A percentile compares a stretch with the other conserved stretches of the same genome.
Conservation (phyloP, 2,797 vertebrate species). For the Tympanoctomys barrerae region DNA sequence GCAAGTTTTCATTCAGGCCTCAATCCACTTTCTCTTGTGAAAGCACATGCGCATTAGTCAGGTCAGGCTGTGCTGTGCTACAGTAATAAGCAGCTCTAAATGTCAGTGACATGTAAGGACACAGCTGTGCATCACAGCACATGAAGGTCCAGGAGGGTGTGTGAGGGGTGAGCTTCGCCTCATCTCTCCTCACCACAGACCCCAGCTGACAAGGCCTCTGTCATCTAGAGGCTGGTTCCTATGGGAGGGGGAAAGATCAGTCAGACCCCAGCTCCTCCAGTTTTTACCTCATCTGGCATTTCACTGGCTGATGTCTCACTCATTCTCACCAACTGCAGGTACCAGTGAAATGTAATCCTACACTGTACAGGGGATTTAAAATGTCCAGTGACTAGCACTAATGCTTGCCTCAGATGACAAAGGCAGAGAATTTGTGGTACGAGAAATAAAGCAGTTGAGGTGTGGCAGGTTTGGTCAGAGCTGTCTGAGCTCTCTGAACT, state of each 20-base stretch:
- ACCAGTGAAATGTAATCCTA: neutral
- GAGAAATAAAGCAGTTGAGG: neutral
- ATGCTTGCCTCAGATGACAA: neutral
- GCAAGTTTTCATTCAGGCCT: neutral
- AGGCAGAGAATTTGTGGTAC: neutral
- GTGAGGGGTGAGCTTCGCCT: neutral
- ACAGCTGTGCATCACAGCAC: neutral
- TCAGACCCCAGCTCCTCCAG: neutral
- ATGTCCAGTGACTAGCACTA: neutral
- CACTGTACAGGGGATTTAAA: neutral
- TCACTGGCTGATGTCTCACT: neutral
- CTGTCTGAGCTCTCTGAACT: neutral
- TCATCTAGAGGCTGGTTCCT: neutral
- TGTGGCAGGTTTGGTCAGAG: neutral
- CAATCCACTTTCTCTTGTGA: neutral
- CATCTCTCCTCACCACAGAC: neutral
- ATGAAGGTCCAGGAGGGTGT: neutral
- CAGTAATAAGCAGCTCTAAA: neutral
- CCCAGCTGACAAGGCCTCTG: neutral
- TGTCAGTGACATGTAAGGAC: neutral
- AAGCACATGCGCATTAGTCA: neutral
- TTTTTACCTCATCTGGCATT: neutral
- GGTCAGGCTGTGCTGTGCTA: neutral
- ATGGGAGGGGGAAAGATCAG: neutral
- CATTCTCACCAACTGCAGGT: fast-evolving